Evolutionary conservation across 2,113 vertebrate species (phyloP).

Genomic region (Dinomys branickii): DNA sequence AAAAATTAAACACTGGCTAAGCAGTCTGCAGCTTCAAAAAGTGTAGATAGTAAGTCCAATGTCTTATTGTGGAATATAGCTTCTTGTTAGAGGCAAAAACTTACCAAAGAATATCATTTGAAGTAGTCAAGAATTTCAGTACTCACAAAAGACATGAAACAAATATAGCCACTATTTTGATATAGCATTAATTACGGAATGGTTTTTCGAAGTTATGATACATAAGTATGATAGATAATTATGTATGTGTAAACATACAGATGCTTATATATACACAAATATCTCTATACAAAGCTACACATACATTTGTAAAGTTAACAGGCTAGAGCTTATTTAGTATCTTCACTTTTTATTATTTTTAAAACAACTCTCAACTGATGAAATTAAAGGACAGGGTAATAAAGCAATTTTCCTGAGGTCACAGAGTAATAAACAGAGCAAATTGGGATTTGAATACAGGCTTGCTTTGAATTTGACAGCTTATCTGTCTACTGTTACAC

Average conservation of each 20-base stretch:
- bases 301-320: not conserved
- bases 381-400: not conserved
- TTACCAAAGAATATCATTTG: not conserved
- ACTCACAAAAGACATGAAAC: conserved; percentile 27
- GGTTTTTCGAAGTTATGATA: not conserved
- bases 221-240: not conserved
- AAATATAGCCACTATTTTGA: not conserved
- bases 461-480: not conserved
- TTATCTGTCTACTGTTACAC: accelerated
- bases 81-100: conserved; percentile 53
- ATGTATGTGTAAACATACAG: not conserved
- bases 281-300: accelerated
- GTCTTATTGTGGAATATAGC: conserved; percentile 4
- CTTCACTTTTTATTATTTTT: too few relatives aligned
- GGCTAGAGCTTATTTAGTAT: too few relatives aligned
- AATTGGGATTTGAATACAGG: not conserved
- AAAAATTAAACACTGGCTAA: conserved; percentile 64
- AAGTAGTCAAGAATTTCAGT: conserved; percentile 36
- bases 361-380: not conserved
- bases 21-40: conserved; percentile 56
- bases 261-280: not conserved
- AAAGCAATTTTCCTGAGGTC: not conserved
- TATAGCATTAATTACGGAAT: not conserved
- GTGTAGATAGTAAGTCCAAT: conserved; percentile 54
- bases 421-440: not conserved